A percentile compares a stretch with the other conserved stretches of the same genome.
Evolutionary conservation across 1,140 invertebrate species (phyloP).

Genomic region (Leptinotarsa texana): DNA sequence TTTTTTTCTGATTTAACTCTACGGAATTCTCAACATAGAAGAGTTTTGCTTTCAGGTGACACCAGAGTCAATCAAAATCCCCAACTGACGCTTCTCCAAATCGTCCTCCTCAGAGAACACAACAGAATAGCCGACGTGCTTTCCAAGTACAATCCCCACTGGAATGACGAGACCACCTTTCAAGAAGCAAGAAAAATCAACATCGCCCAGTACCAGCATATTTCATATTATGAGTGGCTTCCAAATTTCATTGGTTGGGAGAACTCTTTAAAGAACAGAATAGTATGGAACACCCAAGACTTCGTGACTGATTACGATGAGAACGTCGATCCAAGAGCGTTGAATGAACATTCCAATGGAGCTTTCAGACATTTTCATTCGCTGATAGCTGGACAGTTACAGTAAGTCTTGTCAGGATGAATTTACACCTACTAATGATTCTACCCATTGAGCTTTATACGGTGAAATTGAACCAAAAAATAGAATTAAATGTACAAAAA

Average conservation of each 20-base stretch:
- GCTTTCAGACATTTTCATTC: slow-evolving; percentile 89
- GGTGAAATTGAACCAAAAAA: too few species aligned
- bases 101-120: slow-evolving; percentile 84
- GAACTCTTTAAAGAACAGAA: slow-evolving; percentile 69
- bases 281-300: slow-evolving; percentile 67
- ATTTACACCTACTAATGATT: too few species aligned
- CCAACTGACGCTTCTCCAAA: slow-evolving; percentile 79
- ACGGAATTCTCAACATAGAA: not conserved
- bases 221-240: slow-evolving; percentile 85
- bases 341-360: slow-evolving; percentile 85
- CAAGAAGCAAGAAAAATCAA: slow-evolving; percentile 84
- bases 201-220: slow-evolving; percentile 78
- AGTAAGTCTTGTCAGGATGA: slow-evolving; percentile 61
- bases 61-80: slow-evolving; percentile 85
- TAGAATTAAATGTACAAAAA: too few species aligned
- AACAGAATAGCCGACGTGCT: slow-evolving; percentile 82
- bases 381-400: slow-evolving; percentile 74
- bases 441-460: too few species aligned
- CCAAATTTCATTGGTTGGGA: slow-evolving; percentile 75
- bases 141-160: slow-evolving; percentile 78
- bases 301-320: slow-evolving; percentile 86
- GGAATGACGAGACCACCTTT: slow-evolving; percentile 83
- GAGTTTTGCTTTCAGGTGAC: slow-evolving; percentile 67
- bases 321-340: slow-evolving; percentile 73
- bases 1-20: not conserved